Evolutionary conservation across 2,113 vertebrate species (phyloP), one percentile per base, ranked within the genome.

Genomic region (Apeltes quadracus): DNA sequence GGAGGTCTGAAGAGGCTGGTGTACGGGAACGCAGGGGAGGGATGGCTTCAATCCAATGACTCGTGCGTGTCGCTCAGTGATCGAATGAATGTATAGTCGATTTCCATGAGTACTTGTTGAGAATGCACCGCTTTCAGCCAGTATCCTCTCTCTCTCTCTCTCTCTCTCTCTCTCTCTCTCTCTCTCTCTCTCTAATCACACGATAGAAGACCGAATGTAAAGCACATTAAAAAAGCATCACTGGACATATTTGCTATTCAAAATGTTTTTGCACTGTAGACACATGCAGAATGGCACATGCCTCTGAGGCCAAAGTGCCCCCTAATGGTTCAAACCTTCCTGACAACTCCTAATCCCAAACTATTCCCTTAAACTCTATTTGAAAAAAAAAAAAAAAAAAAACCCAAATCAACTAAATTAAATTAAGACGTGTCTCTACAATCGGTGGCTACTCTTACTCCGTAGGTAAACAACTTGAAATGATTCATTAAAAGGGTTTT

Each of bases 1-100:
- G 82, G 84, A 70, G 79, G 18, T 82, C 76, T 79, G 69, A 82
- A 88, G 81, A 82, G 86, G 69, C 59, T 84, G 27, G 16, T 66
- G 63, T 44, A 34, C 16, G n/a, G 57, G 22, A 14, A 59, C 58
- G 53, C 72, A 77, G 80, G 34, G 58, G 66, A 59, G 53, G 29
- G 25, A 68, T 75, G 51, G 82, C 68, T 74, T 83, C 41, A 16
- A 53, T 81, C 69, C 77, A 75, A 48, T 23, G 62, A 72, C 46
- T 85, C 27, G 6, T 57, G 36, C 61, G 29, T 16, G 68, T 13
- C 68, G 27, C 44, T 64, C 29, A 51, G 56, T 41, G 72, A 69
- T 65, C 56, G 71, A 41, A 76, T 62, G 8, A 69, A 64, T 46
- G 50, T 20, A 54, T 22, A 66, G n/a, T 32, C 59, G 44, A n/a